Percentiles rank a stretch among this genome's conserved stretches.
These are phyloP conservation scores for Trachemys scripta DNA, from an alignment of 2,113 vertebrate species.

Conservation along the genomic window DNA sequence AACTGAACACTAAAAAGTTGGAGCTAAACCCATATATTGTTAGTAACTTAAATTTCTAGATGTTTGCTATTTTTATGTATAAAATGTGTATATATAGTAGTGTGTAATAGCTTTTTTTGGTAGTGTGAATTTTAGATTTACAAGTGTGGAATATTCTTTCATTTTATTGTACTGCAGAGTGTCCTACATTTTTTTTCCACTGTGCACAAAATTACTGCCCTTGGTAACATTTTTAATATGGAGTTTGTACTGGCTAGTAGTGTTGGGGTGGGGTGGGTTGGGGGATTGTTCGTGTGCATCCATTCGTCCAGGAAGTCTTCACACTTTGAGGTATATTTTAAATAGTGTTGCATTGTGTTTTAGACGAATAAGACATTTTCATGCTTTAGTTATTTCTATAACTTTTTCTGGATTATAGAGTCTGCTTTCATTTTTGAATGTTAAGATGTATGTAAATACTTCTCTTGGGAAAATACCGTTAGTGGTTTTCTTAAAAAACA, in stretches of 20 bases:
- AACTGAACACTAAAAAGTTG: neutral
- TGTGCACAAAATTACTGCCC: neutral
- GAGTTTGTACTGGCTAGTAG: neutral
- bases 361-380: accelerated
- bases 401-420: neutral
- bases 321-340: neutral
- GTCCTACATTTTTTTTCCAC: neutral
- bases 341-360: neutral
- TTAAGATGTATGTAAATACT: neutral
- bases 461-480: neutral
- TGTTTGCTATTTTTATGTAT: neutral
- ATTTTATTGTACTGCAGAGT: neutral
- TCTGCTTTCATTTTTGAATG: neutral
- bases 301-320: conserved; percentile 47
- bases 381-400: neutral
- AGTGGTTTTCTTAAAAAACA: neutral
- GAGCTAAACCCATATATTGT: neutral
- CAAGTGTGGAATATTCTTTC: neutral
- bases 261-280: neutral
- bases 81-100: neutral
- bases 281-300: neutral
- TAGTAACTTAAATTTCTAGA: neutral
- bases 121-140: neutral
- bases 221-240: accelerated
- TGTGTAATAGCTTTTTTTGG: neutral